phyloP scores from a whole-genome alignment of 23 tunicate genomes.

The Trididemnum miniatum region DNA sequence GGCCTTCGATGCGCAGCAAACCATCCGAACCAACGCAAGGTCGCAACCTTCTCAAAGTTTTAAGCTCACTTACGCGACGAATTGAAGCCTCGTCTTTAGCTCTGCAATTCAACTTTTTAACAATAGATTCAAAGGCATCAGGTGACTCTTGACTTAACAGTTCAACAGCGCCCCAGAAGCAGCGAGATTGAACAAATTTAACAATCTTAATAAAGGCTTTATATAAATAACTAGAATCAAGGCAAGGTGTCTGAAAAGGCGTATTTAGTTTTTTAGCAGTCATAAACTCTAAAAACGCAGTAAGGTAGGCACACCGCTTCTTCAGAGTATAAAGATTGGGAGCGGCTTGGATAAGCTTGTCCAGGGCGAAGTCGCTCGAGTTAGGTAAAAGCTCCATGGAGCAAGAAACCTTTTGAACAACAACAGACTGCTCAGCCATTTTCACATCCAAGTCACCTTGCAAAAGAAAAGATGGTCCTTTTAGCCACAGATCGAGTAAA shows the following conservation, averaged over 20 bases:
- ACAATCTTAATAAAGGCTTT: background rate
- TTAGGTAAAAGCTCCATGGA: background rate
- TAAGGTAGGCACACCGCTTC: background rate
- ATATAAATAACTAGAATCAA: background rate
- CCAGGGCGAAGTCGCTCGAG: background rate
- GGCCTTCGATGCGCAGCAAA: conserved; percentile 1
- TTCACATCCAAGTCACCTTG: background rate
- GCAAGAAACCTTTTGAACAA: background rate
- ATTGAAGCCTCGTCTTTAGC: background rate
- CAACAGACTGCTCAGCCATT: background rate
- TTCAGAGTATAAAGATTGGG: background rate
- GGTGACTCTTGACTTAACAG: background rate
- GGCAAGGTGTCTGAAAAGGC: background rate
- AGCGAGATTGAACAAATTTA: background rate
- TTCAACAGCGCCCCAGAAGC: background rate
- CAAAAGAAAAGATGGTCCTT: background rate
- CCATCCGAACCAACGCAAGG: background rate
- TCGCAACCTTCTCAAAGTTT: background rate
- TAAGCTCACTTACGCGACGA: background rate
- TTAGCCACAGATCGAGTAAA: background rate
- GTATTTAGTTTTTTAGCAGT: background rate
- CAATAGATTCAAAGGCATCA: background rate
- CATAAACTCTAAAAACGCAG: background rate
- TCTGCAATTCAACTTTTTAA: background rate
- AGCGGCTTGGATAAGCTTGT: background rate